Base-by-base conservation (phyloP, 2,113 vertebrate species). In the Scomber scombrus region DNA sequence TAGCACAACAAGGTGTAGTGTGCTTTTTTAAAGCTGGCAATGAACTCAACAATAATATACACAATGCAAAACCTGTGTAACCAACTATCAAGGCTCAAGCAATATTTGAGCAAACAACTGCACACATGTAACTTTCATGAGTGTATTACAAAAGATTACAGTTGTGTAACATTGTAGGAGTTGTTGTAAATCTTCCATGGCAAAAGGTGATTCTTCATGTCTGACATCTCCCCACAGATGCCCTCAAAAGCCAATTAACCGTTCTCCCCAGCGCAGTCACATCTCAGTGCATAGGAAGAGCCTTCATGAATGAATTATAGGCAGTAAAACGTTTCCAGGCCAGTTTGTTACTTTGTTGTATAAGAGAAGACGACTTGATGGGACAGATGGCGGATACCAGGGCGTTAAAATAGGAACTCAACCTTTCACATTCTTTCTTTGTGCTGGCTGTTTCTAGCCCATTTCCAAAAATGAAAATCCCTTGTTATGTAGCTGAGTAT, bases 291-390 rank as follows among this genome's bases (percentile, higher is more conserved):
- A 46, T 52, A 68, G 60, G 76, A 84, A 80, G 68, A 52, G 23
- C 11, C 70, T 52, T 81, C 60, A 81, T 86, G 83, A 91, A 90
- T 92, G 82, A 84, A 88, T 89, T 87, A 89, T 72, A 58, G 69
- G 65, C 75, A 78, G 64, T 85, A 84, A 85, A 87, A 84, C 16
- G 66, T 80, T 76, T 87, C 68, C 62, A 56, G 80, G 75, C 71
- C 80, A 80, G 80, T 88, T 82, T 85, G 64, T 85, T 66, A 55
- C 70, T 76, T 79, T 69, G 84, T 69, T 85, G 62, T 71, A 62
- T 72, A 66, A 76, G 67, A 66, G 26, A 56, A 73, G 74, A 58
- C 2, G 34, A 54, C 71, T 74, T 79, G 21, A 75, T 56, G 68
- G 61, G 57, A 70, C 46, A 65, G 67, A 82, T 54, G 62, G 71